Conservation (phyloP, 2,888 invertebrate species). For the Microctonus aethiopoides region DNA sequence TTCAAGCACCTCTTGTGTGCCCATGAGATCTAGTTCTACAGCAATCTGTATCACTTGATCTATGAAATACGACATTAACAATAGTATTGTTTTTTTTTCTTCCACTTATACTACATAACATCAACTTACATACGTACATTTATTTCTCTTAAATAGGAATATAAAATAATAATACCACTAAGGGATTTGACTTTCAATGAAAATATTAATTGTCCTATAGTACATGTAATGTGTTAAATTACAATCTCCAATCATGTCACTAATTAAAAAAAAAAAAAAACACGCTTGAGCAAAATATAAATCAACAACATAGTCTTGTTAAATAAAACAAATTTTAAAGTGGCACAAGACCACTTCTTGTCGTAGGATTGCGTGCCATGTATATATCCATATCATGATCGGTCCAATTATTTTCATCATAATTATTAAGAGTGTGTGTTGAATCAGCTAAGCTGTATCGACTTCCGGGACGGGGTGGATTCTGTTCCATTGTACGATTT, state of each 20-base stretch:
- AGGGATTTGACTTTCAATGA: slow-evolving; percentile 11
- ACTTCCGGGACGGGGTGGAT: slow-evolving; percentile 78
- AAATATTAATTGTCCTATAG: slow-evolving; percentile 10
- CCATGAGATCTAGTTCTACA: background rate
- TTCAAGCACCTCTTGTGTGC: background rate
- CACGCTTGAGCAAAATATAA: slow-evolving; percentile 42
- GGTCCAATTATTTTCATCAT: slow-evolving; percentile 93
- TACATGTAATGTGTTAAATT: slow-evolving; percentile 6
- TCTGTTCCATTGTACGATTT: slow-evolving; percentile 75
- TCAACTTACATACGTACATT: background rate
- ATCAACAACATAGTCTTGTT: slow-evolving; percentile 15
- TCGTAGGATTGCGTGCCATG: slow-evolving; percentile 91
- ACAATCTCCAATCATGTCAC: slow-evolving; percentile 7
- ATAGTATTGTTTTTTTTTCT: background rate
- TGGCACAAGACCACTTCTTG: slow-evolving; percentile 85
- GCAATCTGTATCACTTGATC: background rate
- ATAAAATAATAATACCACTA: slow-evolving; percentile 14
- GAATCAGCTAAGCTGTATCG: slow-evolving; percentile 84
- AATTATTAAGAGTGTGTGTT: slow-evolving; percentile 83
- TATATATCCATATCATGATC: slow-evolving; percentile 97
- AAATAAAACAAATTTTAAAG: slow-evolving; percentile 68
- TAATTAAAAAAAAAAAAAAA: slow-evolving; percentile 16
- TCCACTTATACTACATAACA: background rate
- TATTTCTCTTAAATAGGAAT: slow-evolving; percentile 1
- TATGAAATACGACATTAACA: background rate